These are phyloP conservation scores for Gymnoscopelus braueri DNA, from an alignment of 2,797 vertebrate genomes.

Conservation along the genomic window DNA sequence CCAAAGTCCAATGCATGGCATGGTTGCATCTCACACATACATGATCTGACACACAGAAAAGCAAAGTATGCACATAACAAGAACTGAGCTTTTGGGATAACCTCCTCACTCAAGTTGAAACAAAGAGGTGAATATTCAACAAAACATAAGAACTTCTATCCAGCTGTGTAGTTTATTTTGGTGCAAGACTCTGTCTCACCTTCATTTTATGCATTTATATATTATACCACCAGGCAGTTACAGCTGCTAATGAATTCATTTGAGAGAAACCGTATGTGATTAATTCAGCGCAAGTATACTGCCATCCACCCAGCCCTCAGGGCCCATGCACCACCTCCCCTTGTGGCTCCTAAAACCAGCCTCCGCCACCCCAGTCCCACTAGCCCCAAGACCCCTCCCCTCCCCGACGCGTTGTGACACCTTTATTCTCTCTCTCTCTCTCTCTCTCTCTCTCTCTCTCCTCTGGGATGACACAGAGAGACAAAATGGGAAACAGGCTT, in stretches of 20 bases:
- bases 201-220: slow-evolving; percentile 55
- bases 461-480: slow-evolving; percentile 32
- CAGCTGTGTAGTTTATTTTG: slow-evolving; percentile 65
- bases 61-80: too few relatives aligned
- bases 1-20: too few relatives aligned
- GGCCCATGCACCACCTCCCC: slow-evolving; percentile 34
- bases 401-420: slow-evolving; percentile 5
- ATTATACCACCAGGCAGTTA: slow-evolving; percentile 31
- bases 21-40: too few relatives aligned
- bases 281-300: slow-evolving; percentile 68
- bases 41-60: too few relatives aligned
- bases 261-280: slow-evolving; percentile 53
- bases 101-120: not conserved
- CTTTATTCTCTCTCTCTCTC: slow-evolving; percentile 1
- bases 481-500: slow-evolving; percentile 34
- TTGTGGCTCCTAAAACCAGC: slow-evolving; percentile 36
- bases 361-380: slow-evolving; percentile 7
- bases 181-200: slow-evolving; percentile 59
- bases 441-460: slow-evolving; percentile 7
- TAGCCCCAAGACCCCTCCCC: not conserved
- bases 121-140: not conserved
- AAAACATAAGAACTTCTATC: slow-evolving; percentile 1
- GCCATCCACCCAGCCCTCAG: slow-evolving; percentile 43
- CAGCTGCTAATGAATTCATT: slow-evolving; percentile 73
- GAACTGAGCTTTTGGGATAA: not conserved